Conservation (phyloP, 2,797 vertebrate species). For the Merluccius polli region DNA sequence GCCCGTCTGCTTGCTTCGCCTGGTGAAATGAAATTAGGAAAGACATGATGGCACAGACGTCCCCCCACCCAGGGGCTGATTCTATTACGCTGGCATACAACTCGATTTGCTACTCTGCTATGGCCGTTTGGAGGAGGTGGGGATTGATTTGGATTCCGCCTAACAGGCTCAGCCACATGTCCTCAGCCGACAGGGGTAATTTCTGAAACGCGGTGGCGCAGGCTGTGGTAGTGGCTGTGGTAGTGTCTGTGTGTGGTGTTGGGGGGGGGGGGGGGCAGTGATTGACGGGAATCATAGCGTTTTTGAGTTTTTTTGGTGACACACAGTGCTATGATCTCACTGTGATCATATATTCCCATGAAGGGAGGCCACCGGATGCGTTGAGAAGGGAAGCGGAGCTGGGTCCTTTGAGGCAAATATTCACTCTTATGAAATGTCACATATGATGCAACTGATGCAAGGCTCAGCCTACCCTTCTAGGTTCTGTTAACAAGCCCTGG, state of each 20-base stretch:
- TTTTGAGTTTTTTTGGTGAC: too few species aligned
- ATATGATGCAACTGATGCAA: not conserved
- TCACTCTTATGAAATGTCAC: not conserved
- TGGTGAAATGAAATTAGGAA: slow-evolving; percentile 68
- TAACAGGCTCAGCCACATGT: slow-evolving; percentile 62
- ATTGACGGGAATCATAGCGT: not conserved
- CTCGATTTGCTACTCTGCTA: slow-evolving; percentile 64
- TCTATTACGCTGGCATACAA: slow-evolving; percentile 64
- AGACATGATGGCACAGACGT: slow-evolving; percentile 72
- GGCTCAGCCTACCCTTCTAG: not conserved
- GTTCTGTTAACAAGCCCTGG: not conserved
- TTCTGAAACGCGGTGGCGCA: slow-evolving; percentile 30
- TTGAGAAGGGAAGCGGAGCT: too few species aligned
- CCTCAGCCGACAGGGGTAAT: slow-evolving; percentile 49
- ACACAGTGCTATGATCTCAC: too few species aligned
- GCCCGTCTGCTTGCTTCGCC: slow-evolving; percentile 47
- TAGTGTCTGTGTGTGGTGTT: too few species aligned
- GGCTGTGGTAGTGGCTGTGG: slow-evolving; percentile 10
- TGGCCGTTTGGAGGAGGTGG: slow-evolving; percentile 52
- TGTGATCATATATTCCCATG: too few species aligned
- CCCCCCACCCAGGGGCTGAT: slow-evolving; percentile 67
- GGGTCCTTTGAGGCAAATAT: too few species aligned
- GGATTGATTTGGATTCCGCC: slow-evolving; percentile 68
- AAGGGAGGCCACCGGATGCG: too few species aligned
- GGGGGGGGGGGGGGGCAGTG: too few species aligned